phyloP scores from a whole-genome alignment of 2,113 vertebrate genomes.

The Saguinus imperator region DNA sequence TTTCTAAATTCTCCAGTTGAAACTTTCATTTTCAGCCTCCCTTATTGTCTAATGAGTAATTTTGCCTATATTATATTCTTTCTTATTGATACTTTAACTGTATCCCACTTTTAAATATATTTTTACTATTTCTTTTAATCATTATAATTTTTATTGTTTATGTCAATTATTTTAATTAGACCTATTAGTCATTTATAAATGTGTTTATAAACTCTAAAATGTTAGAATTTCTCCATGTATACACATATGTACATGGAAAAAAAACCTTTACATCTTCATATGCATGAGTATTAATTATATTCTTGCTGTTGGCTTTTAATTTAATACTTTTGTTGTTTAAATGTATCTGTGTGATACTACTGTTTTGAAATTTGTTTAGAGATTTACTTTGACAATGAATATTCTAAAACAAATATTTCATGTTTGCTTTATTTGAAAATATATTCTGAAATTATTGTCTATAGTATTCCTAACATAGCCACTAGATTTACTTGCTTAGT shows the following conservation, averaged over 20 bases:
- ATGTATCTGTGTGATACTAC: background rate
- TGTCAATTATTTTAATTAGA: background rate
- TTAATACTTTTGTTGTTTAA: background rate
- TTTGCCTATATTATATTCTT: background rate
- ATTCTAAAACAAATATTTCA: background rate
- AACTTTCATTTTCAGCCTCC: background rate
- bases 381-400: background rate
- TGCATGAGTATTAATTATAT: background rate
- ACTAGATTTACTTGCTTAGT: background rate
- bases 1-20: background rate
- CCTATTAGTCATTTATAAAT: background rate
- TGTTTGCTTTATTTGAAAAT: background rate
- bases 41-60: background rate
- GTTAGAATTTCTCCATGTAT: background rate
- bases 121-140: background rate
- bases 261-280: background rate
- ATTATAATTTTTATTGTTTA: no score
- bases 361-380: background rate
- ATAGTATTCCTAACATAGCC: background rate
- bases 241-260: background rate
- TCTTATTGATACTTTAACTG: background rate
- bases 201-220: background rate
- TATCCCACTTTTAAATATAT: background rate
- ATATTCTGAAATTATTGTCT: background rate
- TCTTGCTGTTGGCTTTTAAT: background rate